Conservation (phyloP, 2,888 invertebrate species). For the Parnassius orleans region DNA sequence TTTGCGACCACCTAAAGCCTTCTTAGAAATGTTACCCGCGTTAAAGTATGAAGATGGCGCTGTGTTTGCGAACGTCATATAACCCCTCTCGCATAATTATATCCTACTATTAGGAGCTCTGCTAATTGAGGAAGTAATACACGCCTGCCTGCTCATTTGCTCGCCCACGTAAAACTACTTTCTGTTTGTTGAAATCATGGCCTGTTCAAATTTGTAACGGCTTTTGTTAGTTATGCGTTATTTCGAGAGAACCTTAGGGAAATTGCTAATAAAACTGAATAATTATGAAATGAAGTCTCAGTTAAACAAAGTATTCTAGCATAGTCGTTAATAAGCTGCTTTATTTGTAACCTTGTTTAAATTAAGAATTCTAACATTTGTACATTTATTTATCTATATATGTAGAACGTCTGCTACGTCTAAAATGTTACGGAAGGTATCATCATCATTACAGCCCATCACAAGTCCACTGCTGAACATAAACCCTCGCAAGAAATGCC, state of each 20-base stretch:
- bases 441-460: no score
- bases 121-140: constrained; percentile 58
- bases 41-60: constrained; percentile 37
- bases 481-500: no score
- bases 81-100: constrained; percentile 41
- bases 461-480: no score
- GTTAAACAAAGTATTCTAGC: constrained; percentile 6
- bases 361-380: no score
- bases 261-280: constrained; percentile 23
- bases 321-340: not conserved
- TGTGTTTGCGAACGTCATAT: constrained; percentile 47
- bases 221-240: constrained; percentile 18
- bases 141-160: constrained; percentile 28
- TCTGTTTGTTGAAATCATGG: constrained; percentile 38
- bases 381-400: no score
- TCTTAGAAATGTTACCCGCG: constrained; percentile 50
- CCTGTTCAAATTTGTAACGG: constrained; percentile 28
- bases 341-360: no score
- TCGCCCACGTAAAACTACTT: constrained; percentile 36
- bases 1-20: constrained; percentile 77
- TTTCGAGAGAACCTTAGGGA: constrained; percentile 10
- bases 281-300: constrained; percentile 15
- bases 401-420: no score
- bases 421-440: no score
- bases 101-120: constrained; percentile 40